Evolutionary conservation across 2,888 invertebrate species (phyloP), one percentile per base, ranked within the genome.

Genomic region (Nematopogon swammerdamellus): DNA sequence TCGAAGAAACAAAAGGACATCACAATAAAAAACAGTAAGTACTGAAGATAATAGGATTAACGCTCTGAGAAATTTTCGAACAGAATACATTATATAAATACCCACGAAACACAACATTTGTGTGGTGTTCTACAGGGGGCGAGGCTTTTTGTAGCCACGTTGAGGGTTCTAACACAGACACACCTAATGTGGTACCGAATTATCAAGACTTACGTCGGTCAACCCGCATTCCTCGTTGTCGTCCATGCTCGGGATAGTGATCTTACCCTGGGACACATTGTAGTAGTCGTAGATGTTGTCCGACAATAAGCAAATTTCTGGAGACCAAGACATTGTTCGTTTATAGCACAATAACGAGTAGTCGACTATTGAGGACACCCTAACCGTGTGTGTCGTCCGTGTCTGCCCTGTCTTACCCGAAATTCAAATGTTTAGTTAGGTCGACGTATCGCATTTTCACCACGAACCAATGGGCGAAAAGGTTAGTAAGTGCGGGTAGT

Each of bases 181-280:
- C 36, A 36, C 36, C 36, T 14, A 6, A 36, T 3, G 36, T 14
- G 36, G 36, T 36, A 36, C 36, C 14, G 3, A 36, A 25, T 25
- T 25, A 8, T 36, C 8, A 14, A 42, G 57, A 91, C 93, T 93
- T 91, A 94, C 94, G 82, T 94, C 93, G 63, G 93, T 92, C 64
- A 92, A 82, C 54, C 55, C 25, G 84, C 88, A 90, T 87, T 98
- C 97, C 80, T 97, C 97, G 67, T 85, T 88, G 77, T 98, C 98
- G 82, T 98, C 95, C 63, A 98, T 89, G 77, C 86, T 89, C 66
- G 97, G 95, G 75, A 98, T 97, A 65, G 89, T 90, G 70, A 88
- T 87, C 86, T 96, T 96, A 85, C 97, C 98, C 88, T 98, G 97
- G 67, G 97, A 85, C 70, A 96, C 92, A 87, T 88, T 92, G 84